A percentile compares a stretch with the other conserved stretches of the same genome.
Evolutionary conservation across 2,113 vertebrate species (phyloP).

Genomic region (Progne subis): DNA sequence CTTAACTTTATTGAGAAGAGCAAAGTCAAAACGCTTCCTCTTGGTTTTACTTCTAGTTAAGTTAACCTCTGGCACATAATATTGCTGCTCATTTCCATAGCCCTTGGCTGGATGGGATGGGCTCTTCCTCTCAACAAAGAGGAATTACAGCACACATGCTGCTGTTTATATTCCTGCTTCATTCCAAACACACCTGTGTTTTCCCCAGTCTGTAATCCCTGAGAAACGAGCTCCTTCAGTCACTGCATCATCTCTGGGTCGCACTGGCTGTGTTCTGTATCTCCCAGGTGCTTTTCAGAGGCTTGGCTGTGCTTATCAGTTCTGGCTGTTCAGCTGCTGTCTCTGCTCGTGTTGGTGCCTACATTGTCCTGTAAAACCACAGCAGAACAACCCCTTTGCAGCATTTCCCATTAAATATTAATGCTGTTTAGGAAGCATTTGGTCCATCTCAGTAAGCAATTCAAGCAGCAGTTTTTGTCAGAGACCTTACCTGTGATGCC

Average conservation of each 20-base stretch:
- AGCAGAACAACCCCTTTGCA: neutral
- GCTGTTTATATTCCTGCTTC: neutral
- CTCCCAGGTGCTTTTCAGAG: neutral
- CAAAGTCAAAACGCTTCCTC: neutral
- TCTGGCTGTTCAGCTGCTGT: neutral
- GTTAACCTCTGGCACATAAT: neutral
- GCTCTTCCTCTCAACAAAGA: neutral
- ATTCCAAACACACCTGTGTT: neutral
- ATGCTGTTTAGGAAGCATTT: neutral
- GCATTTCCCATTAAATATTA: neutral
- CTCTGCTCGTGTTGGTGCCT: neutral
- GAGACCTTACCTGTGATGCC: neutral
- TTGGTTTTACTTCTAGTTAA: neutral
- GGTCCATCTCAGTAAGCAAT: neutral
- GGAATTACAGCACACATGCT: neutral
- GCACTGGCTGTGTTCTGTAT: neutral
- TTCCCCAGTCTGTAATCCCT: rapidly evolving
- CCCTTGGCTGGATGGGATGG: neutral
- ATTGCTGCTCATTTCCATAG: neutral
- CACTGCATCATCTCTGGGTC: neutral
- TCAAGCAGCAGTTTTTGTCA: neutral
- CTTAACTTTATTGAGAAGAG: neutral
- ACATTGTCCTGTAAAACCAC: neutral
- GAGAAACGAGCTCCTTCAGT: neutral
- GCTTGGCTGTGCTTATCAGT: neutral